These are phyloP conservation scores for Nymphicus hollandicus DNA, from an alignment of 2,113 vertebrate genomes.

Conservation along the genomic window DNA sequence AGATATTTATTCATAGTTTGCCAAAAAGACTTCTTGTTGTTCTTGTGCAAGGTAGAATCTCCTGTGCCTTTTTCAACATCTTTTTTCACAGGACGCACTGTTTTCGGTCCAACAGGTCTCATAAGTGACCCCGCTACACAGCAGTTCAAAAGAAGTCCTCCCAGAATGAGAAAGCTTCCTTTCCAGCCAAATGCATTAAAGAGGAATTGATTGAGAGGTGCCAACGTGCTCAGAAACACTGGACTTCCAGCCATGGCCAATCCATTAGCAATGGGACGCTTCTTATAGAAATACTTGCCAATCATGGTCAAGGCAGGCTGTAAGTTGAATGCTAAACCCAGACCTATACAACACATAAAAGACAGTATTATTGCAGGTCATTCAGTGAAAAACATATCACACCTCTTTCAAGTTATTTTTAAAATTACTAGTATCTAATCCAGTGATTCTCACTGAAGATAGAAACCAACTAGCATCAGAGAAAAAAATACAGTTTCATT, in stretches of 20 bases:
- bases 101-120: constrained; percentile 82
- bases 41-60: constrained; percentile 48
- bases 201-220: constrained; percentile 95
- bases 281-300: constrained; percentile 93
- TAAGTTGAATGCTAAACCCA: constrained; percentile 96
- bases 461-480: neutral
- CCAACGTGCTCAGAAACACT: constrained; percentile 93
- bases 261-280: constrained; percentile 92
- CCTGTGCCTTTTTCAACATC: constrained; percentile 62
- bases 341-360: constrained; percentile 76
- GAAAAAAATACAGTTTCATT: neutral
- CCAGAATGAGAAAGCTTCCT: constrained; percentile 94
- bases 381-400: neutral
- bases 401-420: neutral
- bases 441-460: neutral
- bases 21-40: constrained; percentile 66
- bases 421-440: neutral
- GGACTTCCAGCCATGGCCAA: constrained; percentile 97
- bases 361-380: constrained; percentile 23
- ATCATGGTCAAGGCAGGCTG: constrained; percentile 97
- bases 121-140: constrained; percentile 94
- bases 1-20: constrained; percentile 85
- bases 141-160: constrained; percentile 89
- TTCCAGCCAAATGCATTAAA: constrained; percentile 94
- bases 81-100: constrained; percentile 61